Evolutionary conservation across 2,888 invertebrate genomes (phyloP), one percentile per base, ranked within the genome.

Genomic region (Malthinus flaveolus): DNA sequence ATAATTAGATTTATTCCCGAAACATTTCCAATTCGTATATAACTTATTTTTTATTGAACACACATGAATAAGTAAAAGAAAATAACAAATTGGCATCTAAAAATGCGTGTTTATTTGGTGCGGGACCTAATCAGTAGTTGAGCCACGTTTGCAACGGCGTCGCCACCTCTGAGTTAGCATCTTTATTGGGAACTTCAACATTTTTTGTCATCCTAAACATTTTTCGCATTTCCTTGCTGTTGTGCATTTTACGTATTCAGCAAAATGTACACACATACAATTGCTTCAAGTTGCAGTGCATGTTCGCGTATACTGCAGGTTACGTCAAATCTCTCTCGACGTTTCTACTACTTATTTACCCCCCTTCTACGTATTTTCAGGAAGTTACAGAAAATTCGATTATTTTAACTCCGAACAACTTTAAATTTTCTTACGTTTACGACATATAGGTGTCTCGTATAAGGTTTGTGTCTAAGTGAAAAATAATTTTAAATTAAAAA

Each of bases 171-270:
- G 59, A 56, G 50, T 52, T 56, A 58, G 56, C 61, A 55, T 65
- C 67, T 67, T 69, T 69, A 69, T 69, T 68, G 66, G 64, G 65
- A 69, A 68, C 65, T 66, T 65, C 56, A 60, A 56, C 61, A 64
- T 66, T 66, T 68, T 67, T 67, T 67, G 66, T 64, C 63, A 61
- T 65, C 66, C 65, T 66, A 68, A 71, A 68, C 69, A 71, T 70
- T 69, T 71, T 70, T 68, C 71, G 65, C 68, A 69, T 69, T 68
- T 68, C 66, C 62, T 58, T 55, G 61, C 63, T 56, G 59, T 64
- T 56, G 66, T 58, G 53, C 59, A 63, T 64, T 64, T 69, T 69
- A 67, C 65, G 65, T 67, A 67, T 67, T 67, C 68, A 66, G 59
- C 66, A 60, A 61, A 66, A 68, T 63, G 55, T 64, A 62, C 62